Evolutionary conservation across 2,888 invertebrate species (phyloP).

Genomic region (Drosophila meridiana): DNA sequence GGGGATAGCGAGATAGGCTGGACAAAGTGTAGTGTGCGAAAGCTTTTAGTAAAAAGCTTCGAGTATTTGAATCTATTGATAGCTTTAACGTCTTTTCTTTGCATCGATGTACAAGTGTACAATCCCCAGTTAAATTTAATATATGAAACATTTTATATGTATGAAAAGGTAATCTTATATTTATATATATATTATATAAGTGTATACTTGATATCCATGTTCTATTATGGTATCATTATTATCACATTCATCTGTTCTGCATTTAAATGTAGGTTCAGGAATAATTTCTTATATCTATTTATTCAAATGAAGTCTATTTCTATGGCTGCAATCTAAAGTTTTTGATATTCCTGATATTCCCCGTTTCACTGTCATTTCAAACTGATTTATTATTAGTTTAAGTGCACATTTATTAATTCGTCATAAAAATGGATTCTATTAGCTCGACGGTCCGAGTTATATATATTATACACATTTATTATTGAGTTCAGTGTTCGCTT

Average conservation of each 20-base stretch:
- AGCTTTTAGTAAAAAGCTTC: conserved; percentile 15
- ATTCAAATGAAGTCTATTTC: background rate
- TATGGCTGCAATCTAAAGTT: background rate
- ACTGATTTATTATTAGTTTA: background rate
- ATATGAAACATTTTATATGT: background rate
- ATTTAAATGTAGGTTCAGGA: background rate
- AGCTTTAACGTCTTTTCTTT: background rate
- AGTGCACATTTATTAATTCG: background rate
- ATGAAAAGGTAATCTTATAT: background rate
- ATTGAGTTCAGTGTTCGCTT: background rate
- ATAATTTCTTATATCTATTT: background rate
- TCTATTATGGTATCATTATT: background rate
- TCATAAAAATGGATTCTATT: no score
- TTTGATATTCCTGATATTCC: background rate
- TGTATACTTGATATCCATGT: background rate
- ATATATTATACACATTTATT: background rate
- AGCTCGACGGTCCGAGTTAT: no score
- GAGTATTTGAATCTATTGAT: background rate
- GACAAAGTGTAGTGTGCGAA: background rate
- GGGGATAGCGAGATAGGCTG: background rate
- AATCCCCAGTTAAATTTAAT: background rate
- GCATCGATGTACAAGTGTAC: background rate
- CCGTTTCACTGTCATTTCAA: background rate
- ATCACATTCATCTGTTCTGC: background rate
- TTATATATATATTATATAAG: background rate